Conservation (phyloP, 2,888 invertebrate genomes). For the Synergus gifuensis region DNA sequence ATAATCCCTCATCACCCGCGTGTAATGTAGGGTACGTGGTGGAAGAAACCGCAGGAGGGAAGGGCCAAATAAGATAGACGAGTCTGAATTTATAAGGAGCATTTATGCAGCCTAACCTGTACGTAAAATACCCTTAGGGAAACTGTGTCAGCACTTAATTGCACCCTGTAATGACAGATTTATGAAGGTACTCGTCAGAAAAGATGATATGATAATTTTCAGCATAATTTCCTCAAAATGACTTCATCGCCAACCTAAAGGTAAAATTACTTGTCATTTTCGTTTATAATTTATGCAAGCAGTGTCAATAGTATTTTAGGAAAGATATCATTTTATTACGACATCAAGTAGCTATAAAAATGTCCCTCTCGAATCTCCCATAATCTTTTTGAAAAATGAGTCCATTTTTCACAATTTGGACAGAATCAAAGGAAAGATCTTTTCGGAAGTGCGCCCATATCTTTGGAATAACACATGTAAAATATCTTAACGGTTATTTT, state of each 20-base stretch:
- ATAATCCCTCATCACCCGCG: slow-evolving; percentile 23
- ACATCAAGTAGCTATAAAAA: background rate
- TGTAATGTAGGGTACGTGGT: slow-evolving; percentile 30
- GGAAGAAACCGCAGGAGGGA: slow-evolving; percentile 12
- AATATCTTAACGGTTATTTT: background rate
- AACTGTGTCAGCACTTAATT: slow-evolving; percentile 27
- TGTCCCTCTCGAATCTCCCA: background rate
- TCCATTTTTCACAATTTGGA: background rate
- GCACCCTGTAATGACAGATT: slow-evolving; percentile 31
- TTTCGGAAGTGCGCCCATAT: background rate
- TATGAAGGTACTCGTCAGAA: background rate
- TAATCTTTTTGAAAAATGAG: background rate
- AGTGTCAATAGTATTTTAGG: too few species aligned
- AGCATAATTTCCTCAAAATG: background rate
- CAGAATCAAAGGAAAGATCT: background rate
- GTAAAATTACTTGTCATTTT: background rate
- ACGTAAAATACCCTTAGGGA: slow-evolving; percentile 39
- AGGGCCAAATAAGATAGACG: slow-evolving; percentile 38
- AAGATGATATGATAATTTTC: slow-evolving; percentile 4
- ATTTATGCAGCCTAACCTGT: slow-evolving; percentile 40
- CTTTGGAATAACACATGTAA: background rate
- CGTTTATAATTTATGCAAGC: background rate
- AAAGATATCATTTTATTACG: too few species aligned
- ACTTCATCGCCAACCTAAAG: background rate
- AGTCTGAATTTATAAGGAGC: slow-evolving; percentile 38